Percentiles rank a stretch among this genome's conserved stretches.
These are phyloP conservation scores for Brachionus asplanchnoidis DNA, from an alignment of 1,140 invertebrate species.

Conservation along the genomic window DNA sequence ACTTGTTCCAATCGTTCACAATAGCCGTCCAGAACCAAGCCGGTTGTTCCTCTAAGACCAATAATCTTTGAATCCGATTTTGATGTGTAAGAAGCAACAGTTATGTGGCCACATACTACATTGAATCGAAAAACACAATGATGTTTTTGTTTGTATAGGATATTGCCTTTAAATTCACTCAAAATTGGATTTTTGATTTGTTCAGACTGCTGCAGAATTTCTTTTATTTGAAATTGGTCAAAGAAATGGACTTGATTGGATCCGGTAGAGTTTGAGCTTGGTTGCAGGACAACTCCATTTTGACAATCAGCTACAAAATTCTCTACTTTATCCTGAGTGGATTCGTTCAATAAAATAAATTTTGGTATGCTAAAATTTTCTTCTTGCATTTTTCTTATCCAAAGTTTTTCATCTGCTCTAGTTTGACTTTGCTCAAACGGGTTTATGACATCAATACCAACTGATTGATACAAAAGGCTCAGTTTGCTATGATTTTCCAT, in stretches of 20 bases:
- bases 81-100: not conserved
- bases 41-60: not conserved
- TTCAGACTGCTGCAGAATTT: not conserved
- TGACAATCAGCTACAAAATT: not conserved
- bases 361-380: not conserved
- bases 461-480: not conserved
- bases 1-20: not conserved
- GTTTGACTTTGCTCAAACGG: not conserved
- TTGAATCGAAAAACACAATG: not conserved
- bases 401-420: not conserved
- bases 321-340: not conserved
- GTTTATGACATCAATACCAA: not conserved
- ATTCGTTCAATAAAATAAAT: not conserved
- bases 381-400: not conserved
- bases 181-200: not conserved
- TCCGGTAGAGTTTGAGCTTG: not conserved
- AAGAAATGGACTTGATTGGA: not conserved
- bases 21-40: not conserved
- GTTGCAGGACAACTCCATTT: not conserved
- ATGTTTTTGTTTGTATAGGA: not conserved
- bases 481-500: not conserved
- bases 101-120: not conserved
- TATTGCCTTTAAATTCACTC: not conserved
- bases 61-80: not conserved
- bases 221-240: not conserved